A percentile compares a stretch with the other conserved stretches of the same genome.
Conservation (phyloP, 2,888 invertebrate genomes). For the Ophioninae sp. region DNA sequence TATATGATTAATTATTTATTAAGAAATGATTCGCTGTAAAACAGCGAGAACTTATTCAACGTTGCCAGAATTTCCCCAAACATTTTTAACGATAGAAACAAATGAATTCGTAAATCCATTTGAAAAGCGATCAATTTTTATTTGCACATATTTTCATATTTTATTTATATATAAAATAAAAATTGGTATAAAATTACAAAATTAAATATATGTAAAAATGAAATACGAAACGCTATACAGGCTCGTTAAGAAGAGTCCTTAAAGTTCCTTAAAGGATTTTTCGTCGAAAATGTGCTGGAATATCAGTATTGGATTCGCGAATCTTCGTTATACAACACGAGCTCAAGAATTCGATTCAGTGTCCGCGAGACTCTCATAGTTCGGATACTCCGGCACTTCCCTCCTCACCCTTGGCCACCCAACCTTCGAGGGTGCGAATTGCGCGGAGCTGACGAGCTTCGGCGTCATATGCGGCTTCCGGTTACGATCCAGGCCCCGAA, state of each 20-base stretch:
- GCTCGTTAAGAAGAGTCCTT: background rate
- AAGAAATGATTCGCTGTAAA: too few species aligned
- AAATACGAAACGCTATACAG: too few species aligned
- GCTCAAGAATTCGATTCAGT: conserved; percentile 71
- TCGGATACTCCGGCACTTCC: conserved; percentile 61
- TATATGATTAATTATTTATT: too few species aligned
- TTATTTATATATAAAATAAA: too few species aligned
- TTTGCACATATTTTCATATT: too few species aligned
- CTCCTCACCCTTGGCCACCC: conserved; percentile 9
- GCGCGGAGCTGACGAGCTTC: conserved; percentile 49
- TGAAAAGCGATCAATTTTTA: too few species aligned
- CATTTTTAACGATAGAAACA: too few species aligned
- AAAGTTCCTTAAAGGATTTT: background rate
- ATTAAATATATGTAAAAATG: too few species aligned
- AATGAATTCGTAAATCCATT: too few species aligned
- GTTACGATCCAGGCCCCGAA: conserved; percentile 46
- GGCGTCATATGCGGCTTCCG: conserved; percentile 51
- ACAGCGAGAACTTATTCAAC: too few species aligned
- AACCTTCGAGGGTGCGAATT: conserved; percentile 45
- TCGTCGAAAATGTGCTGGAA: background rate
- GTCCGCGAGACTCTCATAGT: conserved; percentile 71
- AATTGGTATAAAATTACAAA: too few species aligned
- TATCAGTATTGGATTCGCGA: conserved; percentile 11
- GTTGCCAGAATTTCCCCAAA: too few species aligned
- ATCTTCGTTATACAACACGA: conserved; percentile 65